phyloP scores from a whole-genome alignment of 2,797 vertebrate species.

The Parotocinclus haroldoi region DNA sequence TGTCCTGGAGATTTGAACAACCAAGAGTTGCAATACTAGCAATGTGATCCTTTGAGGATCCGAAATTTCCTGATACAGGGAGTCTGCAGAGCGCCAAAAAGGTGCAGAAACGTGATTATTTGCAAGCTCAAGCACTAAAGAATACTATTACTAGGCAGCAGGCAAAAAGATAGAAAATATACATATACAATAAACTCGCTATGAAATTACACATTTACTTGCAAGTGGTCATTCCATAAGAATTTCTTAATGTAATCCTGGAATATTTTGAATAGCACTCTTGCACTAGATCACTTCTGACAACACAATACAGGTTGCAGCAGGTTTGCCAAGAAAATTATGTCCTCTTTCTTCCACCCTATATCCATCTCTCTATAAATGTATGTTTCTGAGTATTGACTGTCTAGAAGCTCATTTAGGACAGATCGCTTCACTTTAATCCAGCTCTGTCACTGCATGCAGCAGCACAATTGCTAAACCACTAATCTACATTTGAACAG shows the following conservation, averaged over 20 bases:
- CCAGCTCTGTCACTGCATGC: constrained; percentile 7
- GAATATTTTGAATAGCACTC: constrained; percentile 67
- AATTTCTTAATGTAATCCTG: constrained; percentile 62
- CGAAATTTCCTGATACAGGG: constrained; percentile 19
- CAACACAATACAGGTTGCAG: constrained; percentile 54
- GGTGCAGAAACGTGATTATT: constrained; percentile 4
- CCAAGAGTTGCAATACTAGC: constrained; percentile 18
- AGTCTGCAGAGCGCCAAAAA: background rate
- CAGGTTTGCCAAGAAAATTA: constrained; percentile 47
- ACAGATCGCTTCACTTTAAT: background rate
- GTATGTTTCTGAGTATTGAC: constrained; percentile 11
- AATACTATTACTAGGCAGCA: background rate
- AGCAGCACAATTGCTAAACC: background rate
- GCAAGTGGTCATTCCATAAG: constrained; percentile 48
- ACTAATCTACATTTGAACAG: background rate
- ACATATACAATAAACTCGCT: background rate
- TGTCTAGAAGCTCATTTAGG: constrained; percentile 17
- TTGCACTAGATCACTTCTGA: constrained; percentile 59
- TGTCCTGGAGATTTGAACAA: constrained; percentile 23
- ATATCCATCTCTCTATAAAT: background rate
- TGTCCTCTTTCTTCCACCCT: constrained; percentile 22
- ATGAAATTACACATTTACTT: background rate
- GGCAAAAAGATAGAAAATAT: constrained; percentile 47
- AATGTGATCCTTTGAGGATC: constrained; percentile 23
- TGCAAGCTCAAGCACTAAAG: background rate